A percentile compares a stretch with the other conserved stretches of the same genome.
Evolutionary conservation across 92 coral and sea anemone species (phyloP).

Genomic region (Virgularia gustaviana): DNA sequence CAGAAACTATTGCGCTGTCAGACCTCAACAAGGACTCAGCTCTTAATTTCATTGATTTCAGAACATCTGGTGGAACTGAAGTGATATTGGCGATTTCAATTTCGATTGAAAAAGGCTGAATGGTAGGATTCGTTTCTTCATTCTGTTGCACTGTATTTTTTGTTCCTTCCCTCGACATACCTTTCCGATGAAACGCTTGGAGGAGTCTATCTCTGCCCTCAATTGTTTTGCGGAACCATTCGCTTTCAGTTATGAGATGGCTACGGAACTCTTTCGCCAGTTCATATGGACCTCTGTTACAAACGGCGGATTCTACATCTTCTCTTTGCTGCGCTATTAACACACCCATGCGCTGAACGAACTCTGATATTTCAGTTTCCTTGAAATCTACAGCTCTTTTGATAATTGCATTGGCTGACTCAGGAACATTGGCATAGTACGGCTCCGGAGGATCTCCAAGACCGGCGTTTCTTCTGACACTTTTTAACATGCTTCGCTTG

Average conservation of each 20-base stretch:
- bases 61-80: slow-evolving; percentile 4
- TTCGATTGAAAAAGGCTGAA: background rate
- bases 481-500: slow-evolving; percentile 9
- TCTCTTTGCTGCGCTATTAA: slow-evolving; percentile 2
- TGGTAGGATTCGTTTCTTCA: background rate
- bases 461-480: slow-evolving; percentile 8
- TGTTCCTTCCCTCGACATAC: slow-evolving; percentile 5
- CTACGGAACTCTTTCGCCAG: background rate
- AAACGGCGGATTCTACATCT: slow-evolving; percentile 18
- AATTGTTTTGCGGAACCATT: slow-evolving; percentile 3
- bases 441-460: slow-evolving; percentile 14
- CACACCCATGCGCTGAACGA: background rate
- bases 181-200: background rate
- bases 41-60: background rate
- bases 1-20: background rate
- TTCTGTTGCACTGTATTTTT: background rate
- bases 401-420: slow-evolving; percentile 53
- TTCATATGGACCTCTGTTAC: slow-evolving; percentile 17
- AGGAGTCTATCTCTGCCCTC: background rate
- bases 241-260: background rate
- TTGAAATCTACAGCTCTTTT: slow-evolving; percentile 36
- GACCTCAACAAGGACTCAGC: slow-evolving; percentile 3
- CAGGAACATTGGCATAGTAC: slow-evolving; percentile 51
- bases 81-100: background rate
- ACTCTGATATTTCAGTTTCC: slow-evolving; percentile 34